Base-by-base conservation (phyloP, 2,888 invertebrate genomes). In the Stegophylla sp. region DNA sequence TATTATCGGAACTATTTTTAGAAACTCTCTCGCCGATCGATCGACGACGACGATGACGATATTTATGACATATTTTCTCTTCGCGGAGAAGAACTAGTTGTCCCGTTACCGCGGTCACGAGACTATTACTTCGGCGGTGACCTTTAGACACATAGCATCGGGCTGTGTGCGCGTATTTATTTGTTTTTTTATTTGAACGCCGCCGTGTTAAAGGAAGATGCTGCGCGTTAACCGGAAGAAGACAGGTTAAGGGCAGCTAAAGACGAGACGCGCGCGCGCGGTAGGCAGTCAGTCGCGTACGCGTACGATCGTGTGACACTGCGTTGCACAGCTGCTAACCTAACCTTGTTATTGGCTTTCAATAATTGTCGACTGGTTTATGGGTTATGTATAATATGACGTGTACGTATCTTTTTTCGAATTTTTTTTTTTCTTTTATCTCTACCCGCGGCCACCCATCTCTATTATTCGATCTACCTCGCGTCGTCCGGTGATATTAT, bases 41-140 rank as follows among this genome's bases (percentile, higher is more conserved):
- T 59, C n/a, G 20, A 26, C 43, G 26, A n/a, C n/a, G n/a, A 53
- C 20, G 20, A 75, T 23, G 43, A 45, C 43, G n/a, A 69, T 61
- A 67, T 67, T 79, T 45, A 69, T 34, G 69, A 61, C 59, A 59
- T 59, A n/a, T n/a, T n/a, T 77, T 59, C 20, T 26, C 17, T 43
- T 45, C 45, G n/a, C n/a, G n/a, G n/a, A n/a, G n/a, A 3, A 69
- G 26, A 59, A 77, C 67, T 56, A 48, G 77, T 69, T 79, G 20
- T 79, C 77, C 77, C 77, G 77, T 79, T 79, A 79, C 61, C 77
- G 20, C 77, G 26, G 34, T 76, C 53, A 66, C 77, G 77, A 66
- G 77, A 67, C 66, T 10, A n/a, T n/a, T n/a, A 28, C 74, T 63
- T 74, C 20, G 74, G 28, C 20, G 15, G 43, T 45, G 53, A 56